Evolutionary conservation across 2,113 vertebrate species (phyloP).

Genomic region (Dromiciops gliroides): DNA sequence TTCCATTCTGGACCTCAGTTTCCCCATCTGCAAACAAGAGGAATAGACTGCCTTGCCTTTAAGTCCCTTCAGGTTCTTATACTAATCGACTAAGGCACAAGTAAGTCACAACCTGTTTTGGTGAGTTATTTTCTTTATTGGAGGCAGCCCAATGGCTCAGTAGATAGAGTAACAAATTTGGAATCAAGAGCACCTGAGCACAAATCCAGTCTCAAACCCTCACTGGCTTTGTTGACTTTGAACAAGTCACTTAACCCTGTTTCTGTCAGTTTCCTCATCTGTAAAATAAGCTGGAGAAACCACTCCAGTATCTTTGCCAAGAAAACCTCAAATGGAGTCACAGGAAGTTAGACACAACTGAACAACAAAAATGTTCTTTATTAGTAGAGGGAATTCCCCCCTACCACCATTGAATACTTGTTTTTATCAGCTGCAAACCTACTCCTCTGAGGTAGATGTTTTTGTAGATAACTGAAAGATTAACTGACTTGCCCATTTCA

Average conservation of each 20-base stretch:
- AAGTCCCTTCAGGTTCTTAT: background rate
- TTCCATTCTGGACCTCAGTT: background rate
- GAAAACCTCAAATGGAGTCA: background rate
- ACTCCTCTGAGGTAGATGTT: background rate
- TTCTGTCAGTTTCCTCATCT: background rate
- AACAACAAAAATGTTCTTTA: background rate
- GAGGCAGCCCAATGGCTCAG: no score
- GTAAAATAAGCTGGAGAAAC: background rate
- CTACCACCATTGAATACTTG: background rate
- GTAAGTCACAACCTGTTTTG: background rate
- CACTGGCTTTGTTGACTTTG: background rate
- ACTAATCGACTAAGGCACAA: background rate
- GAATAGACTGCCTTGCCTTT: no score
- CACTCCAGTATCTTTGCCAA: background rate
- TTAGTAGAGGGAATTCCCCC: background rate
- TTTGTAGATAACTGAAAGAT: background rate
- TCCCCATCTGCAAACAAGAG: background rate
- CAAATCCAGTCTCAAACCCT: background rate
- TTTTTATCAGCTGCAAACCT: background rate
- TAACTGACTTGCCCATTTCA: no score
- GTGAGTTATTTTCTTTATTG: background rate
- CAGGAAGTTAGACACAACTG: background rate
- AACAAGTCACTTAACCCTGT: background rate
- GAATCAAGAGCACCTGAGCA: no score
- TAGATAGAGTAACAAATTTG: no score